Evolutionary conservation across 2,113 vertebrate species (phyloP), one percentile per base, ranked within the genome.

Genomic region (Sisor rabdophorus): DNA sequence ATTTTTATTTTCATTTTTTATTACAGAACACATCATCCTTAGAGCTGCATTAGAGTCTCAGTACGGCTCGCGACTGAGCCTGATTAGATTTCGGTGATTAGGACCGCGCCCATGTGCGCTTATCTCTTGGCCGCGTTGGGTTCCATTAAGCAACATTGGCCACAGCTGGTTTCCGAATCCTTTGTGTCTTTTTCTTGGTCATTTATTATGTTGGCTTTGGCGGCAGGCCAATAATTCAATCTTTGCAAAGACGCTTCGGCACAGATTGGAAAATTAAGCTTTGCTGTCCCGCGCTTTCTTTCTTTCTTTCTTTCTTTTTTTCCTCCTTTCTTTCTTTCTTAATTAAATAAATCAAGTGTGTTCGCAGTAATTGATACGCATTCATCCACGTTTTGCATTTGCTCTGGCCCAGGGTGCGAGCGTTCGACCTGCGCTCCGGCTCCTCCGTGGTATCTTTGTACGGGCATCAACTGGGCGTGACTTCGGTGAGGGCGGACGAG

Each of bases 401-500:
- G 0, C 53, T 72, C 11, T 81, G 47, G 58, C 36, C 0, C 76
- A 99, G 97, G 87, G 95, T 98, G 67, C 75, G 95, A 71, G 91
- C 96, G 50, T 95, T 94, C 0, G 97, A 99, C 81, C 80, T 95
- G 13, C 93, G 95, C 19, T 54, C 67, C 0, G 88, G 91, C 24
- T 77, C 84, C 2, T 84, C 91, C 0, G 84, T 89, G 56, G 89
- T 87, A 26, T 97, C 94, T 0, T 78, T 98, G 59, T 94, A 93
- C 0, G 95, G 89, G 13, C 97, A 98, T 89, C 94, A 95, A 52
- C 86, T 97, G 32, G 96, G 95, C 0, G 95, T 99, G 78, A 93
- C 93, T 0, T 86, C 92, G 0, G 93, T 96, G 26, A 95, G 92
- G 87, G 93, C 92, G 75, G 96, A 99, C 0, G 95, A 98, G 84